A percentile compares a stretch with the other conserved stretches of the same genome.
Conservation (phyloP, 2,888 invertebrate genomes). For the Yponomeuta plumbellus region DNA sequence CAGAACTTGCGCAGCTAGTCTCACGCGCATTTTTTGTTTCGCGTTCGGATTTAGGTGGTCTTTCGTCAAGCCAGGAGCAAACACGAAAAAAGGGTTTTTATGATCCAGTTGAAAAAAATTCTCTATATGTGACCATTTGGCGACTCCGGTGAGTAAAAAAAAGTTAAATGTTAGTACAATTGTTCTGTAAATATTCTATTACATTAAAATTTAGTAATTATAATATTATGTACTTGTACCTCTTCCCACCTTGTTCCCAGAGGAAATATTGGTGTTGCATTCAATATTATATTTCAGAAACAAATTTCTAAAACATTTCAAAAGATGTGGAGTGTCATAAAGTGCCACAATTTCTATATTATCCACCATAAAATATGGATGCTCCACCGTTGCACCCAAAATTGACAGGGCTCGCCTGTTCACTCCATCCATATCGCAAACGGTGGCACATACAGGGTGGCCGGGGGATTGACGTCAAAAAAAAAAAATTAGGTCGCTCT, state of each 20-base stretch:
- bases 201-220: too few species aligned
- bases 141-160: not conserved
- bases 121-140: constrained; percentile 13
- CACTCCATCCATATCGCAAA: constrained; percentile 16
- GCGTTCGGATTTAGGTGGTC: constrained; percentile 12
- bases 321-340: constrained; percentile 15
- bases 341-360: constrained; percentile 13
- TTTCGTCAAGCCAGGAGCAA: constrained; percentile 13
- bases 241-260: constrained; percentile 2
- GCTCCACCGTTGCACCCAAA: constrained; percentile 13
- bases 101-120: constrained; percentile 12
- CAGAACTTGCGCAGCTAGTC: constrained; percentile 17
- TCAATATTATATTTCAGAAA: constrained; percentile 19
- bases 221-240: not conserved
- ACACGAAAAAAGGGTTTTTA: constrained; percentile 10
- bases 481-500: too few species aligned
- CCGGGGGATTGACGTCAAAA: too few species aligned
- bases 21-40: constrained; percentile 17
- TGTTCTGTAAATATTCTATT: too few species aligned
- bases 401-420: constrained; percentile 9
- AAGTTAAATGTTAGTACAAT: too few species aligned
- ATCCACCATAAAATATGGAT: constrained; percentile 6
- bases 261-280: constrained; percentile 9
- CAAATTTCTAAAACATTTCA: constrained; percentile 19
- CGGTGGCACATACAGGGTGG: not conserved